Evolutionary conservation across 2,797 vertebrate species (phyloP).

Genomic region (Lateolabrax maculatus): DNA sequence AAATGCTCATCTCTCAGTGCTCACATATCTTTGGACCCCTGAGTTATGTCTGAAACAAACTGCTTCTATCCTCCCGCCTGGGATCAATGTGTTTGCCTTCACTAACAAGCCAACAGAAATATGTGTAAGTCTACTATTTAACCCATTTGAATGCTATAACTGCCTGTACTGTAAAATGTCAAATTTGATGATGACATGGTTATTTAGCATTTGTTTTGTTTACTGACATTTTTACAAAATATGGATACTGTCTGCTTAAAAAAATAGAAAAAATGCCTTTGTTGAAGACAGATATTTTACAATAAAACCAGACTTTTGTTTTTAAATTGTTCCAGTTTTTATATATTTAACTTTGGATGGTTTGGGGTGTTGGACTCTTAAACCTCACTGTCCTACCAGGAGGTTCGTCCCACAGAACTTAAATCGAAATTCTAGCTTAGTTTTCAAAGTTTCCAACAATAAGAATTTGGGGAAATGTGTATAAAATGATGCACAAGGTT

Average conservation of each 20-base stretch:
- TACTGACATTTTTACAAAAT: constrained; percentile 25
- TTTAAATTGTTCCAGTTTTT: constrained; percentile 18
- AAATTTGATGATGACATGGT: constrained; percentile 48
- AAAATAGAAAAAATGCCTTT: constrained; percentile 14
- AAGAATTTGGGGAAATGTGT: not conserved
- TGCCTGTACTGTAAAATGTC: constrained; percentile 57
- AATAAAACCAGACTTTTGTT: constrained; percentile 63
- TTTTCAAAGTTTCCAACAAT: not conserved
- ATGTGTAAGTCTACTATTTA: constrained; percentile 39
- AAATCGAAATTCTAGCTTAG: not conserved
- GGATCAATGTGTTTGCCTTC: constrained; percentile 48
- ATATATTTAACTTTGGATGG: not conserved
- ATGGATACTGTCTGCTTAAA: constrained; percentile 33
- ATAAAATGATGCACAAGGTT: not conserved
- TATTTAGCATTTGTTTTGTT: constrained; percentile 53
- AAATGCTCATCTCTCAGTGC: constrained; percentile 1
- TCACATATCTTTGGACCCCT: too few relatives aligned
- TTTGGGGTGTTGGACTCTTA: not conserved
- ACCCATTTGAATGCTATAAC: constrained; percentile 65
- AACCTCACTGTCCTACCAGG: not conserved
- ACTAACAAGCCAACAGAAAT: constrained; percentile 61
- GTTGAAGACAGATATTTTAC: constrained; percentile 51
- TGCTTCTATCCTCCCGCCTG: constrained; percentile 3
- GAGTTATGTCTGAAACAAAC: constrained; percentile 13
- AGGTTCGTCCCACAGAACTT: not conserved